These are phyloP conservation scores for Aphaenogaster rudis DNA, from an alignment of 1,140 invertebrate genomes.

Conservation along the genomic window DNA sequence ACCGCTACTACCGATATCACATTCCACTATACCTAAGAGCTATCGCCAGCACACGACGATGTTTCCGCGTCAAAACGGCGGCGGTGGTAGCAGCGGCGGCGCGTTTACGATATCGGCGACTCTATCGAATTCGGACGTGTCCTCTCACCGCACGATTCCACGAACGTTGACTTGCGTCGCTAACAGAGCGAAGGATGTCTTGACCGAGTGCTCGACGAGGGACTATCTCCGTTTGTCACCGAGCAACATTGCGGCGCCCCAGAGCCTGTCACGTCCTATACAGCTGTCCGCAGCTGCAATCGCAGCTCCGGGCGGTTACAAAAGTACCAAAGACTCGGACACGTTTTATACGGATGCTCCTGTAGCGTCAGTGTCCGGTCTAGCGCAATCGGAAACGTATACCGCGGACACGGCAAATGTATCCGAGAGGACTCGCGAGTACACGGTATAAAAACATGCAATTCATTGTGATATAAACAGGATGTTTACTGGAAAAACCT, in stretches of 20 bases:
- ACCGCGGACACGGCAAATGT: neutral
- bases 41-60: slow-evolving; percentile 83
- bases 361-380: slow-evolving; percentile 42
- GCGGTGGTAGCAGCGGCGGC: slow-evolving; percentile 64
- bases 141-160: slow-evolving; percentile 86
- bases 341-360: slow-evolving; percentile 69
- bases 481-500: too few species aligned
- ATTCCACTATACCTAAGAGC: slow-evolving; percentile 76
- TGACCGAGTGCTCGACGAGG: slow-evolving; percentile 57
- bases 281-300: slow-evolving; percentile 72
- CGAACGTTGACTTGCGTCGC: slow-evolving; percentile 77
- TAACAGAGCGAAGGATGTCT: slow-evolving; percentile 61
- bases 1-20: slow-evolving; percentile 72
- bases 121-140: slow-evolving; percentile 80
- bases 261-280: slow-evolving; percentile 70
- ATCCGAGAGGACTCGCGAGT: slow-evolving; percentile 56
- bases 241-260: slow-evolving; percentile 61
- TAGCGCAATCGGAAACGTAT: slow-evolving; percentile 58
- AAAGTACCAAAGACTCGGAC: slow-evolving; percentile 56
- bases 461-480: neutral
- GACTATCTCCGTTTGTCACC: slow-evolving; percentile 73
- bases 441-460: slow-evolving; percentile 64
- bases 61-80: slow-evolving; percentile 79
- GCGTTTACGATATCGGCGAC: slow-evolving; percentile 85
- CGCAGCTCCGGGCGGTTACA: slow-evolving; percentile 64